Evolutionary conservation across 1,140 invertebrate species (phyloP).

Genomic region (Camponotus floridanus): DNA sequence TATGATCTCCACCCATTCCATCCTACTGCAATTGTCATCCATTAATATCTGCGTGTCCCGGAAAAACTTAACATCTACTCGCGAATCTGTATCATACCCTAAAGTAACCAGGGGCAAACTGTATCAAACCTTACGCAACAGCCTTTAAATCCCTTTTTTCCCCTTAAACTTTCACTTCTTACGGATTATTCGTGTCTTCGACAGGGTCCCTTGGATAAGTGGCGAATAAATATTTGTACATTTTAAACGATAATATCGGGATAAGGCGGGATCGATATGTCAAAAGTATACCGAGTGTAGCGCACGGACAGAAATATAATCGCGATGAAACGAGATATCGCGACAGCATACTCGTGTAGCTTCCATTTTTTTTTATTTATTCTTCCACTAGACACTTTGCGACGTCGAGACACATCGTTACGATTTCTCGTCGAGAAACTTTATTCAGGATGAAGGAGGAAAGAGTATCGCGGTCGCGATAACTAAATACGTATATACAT

Average conservation of each 20-base stretch:
- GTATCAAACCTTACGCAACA: slow-evolving; percentile 10
- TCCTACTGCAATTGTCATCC: slow-evolving; percentile 86
- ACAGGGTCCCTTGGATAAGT: not conserved
- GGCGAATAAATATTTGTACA: not conserved
- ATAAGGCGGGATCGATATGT: slow-evolving; percentile 51
- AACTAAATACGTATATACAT: not conserved
- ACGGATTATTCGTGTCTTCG: not conserved
- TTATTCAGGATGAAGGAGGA: not conserved
- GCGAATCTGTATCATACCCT: slow-evolving; percentile 1
- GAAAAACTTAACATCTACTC: not conserved
- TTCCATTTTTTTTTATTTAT: slow-evolving; percentile 36
- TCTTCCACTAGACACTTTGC: not conserved
- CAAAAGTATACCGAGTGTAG: not conserved
- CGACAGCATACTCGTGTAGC: not conserved
- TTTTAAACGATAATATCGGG: slow-evolving; percentile 6
- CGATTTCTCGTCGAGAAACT: not conserved
- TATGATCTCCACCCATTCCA: slow-evolving; percentile 99
- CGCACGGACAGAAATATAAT: not conserved
- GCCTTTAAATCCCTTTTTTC: slow-evolving; percentile 25
- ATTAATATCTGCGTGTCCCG: slow-evolving; percentile 10
- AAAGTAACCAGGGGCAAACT: slow-evolving; percentile 7
- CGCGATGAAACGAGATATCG: not conserved
- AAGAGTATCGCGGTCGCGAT: not conserved
- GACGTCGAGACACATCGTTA: not conserved
- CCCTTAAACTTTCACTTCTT: slow-evolving; percentile 42